These are phyloP conservation scores for Drosophila melanosoma DNA, from an alignment of 2,888 invertebrate species.

Conservation along the genomic window DNA sequence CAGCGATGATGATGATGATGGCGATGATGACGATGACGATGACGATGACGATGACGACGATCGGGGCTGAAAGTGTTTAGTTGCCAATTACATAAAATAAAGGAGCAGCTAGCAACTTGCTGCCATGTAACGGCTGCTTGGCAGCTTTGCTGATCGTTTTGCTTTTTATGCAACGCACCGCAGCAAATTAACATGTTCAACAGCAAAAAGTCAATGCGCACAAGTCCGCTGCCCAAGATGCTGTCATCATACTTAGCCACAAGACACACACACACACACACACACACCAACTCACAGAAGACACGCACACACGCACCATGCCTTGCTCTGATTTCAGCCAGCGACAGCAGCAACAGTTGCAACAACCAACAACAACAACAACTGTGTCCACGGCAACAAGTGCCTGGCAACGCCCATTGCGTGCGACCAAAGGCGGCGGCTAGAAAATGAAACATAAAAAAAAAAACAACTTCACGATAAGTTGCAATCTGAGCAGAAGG, in stretches of 20 bases:
- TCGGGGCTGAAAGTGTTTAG: conserved; percentile 76
- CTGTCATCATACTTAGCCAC: conserved; percentile 72
- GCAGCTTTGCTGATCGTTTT: conserved; percentile 41
- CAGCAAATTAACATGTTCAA: conserved; percentile 76
- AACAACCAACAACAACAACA: conserved; percentile 42
- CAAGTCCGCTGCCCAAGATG: conserved; percentile 68
- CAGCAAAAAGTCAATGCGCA: conserved; percentile 77
- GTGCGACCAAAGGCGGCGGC: conserved; percentile 66
- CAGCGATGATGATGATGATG: conserved; percentile 30
- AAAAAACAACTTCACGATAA: conserved; percentile 56
- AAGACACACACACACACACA: conserved; percentile 39
- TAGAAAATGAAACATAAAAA: conserved; percentile 49
- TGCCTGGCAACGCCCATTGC: conserved; percentile 80
- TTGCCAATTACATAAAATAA: conserved; percentile 80
- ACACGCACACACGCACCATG: conserved; percentile 42
- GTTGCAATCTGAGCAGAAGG: conserved; percentile 54
- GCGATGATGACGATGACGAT: conserved; percentile 38
- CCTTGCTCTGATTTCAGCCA: conserved; percentile 78
- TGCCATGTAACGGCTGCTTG: conserved; percentile 70
- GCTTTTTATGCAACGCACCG: conserved; percentile 77
- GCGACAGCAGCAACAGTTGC: conserved; percentile 49
- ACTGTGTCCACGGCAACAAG: conserved; percentile 63
- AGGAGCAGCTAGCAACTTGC: conserved; percentile 73
- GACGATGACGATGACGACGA: conserved; percentile 32
- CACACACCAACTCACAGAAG: conserved; percentile 42